Conservation (phyloP, 2,797 vertebrate species). For the Platyrinchus mystaceus region DNA sequence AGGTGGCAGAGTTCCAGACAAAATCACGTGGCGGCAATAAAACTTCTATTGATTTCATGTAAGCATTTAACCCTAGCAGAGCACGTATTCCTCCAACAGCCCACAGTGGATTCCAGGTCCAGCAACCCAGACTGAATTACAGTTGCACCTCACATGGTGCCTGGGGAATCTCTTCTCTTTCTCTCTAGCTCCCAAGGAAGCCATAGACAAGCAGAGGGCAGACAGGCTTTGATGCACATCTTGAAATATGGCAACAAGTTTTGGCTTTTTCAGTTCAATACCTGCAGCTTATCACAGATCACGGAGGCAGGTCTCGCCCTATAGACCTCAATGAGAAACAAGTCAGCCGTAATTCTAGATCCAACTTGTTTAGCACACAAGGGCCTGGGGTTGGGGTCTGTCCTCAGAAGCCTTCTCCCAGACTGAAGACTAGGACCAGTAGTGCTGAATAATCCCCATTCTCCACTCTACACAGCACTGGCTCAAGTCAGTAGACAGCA, state of each 20-base stretch:
- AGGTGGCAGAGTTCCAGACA: constrained; percentile 69
- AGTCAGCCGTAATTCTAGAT: background rate
- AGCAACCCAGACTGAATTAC: constrained; percentile 42
- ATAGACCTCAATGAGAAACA: background rate
- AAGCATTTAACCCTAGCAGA: constrained; percentile 68
- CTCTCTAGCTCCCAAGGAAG: background rate
- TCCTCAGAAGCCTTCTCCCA: background rate
- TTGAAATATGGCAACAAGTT: background rate
- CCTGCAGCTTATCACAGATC: background rate
- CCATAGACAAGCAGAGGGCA: background rate
- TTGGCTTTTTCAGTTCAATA: background rate
- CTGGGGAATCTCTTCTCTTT: background rate
- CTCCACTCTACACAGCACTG: background rate
- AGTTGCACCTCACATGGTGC: background rate
- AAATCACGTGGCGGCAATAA: constrained; percentile 66
- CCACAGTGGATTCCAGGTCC: constrained; percentile 1
- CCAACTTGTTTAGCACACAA: background rate
- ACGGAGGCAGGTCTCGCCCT: background rate
- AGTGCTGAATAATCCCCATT: background rate
- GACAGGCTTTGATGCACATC: background rate
- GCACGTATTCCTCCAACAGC: background rate
- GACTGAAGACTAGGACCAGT: background rate
- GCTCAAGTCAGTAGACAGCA: background rate
- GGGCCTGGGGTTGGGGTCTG: background rate
- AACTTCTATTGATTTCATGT: constrained; percentile 60